Percentiles rank a stretch among this genome's conserved stretches.
These are phyloP conservation scores for Deilephila elpenor DNA, from an alignment of 2,888 invertebrate species.

Conservation along the genomic window DNA sequence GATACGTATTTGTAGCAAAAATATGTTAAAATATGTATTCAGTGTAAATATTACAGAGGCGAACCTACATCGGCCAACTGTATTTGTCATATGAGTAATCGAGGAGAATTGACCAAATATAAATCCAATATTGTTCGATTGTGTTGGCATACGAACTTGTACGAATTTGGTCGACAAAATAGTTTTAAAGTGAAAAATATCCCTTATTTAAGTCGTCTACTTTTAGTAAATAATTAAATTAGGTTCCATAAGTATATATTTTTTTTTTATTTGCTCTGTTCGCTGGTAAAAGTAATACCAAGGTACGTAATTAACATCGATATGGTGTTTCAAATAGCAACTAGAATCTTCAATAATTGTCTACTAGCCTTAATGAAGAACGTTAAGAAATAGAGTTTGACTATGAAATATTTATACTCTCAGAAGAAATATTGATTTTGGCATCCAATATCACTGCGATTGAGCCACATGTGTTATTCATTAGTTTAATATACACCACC, in stretches of 20 bases:
- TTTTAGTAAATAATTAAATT: not conserved
- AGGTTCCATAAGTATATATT: not conserved
- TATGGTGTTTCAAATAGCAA: slow-evolving; percentile 4
- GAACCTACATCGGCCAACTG: not conserved
- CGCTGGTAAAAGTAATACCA: not conserved
- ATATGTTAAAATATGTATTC: slow-evolving; percentile 6
- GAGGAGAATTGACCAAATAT: not conserved
- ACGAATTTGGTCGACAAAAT: not conserved
- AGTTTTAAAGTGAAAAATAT: not conserved
- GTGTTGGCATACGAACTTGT: not conserved
- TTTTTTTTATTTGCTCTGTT: slow-evolving; percentile 13
- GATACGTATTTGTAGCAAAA: not conserved
- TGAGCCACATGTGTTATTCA: slow-evolving; percentile 52
- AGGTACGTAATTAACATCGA: not conserved
- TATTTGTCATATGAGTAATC: slow-evolving; percentile 10
- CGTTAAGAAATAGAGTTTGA: slow-evolving; percentile 28
- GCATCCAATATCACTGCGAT: slow-evolving; percentile 71
- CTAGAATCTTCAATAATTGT: not conserved
- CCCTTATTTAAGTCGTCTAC: too few relatives aligned
- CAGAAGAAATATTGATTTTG: slow-evolving; percentile 57
- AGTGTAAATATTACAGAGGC: slow-evolving; percentile 11
- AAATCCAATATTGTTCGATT: not conserved
- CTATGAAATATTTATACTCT: slow-evolving; percentile 41
- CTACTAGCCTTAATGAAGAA: not conserved
- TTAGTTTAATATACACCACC: slow-evolving; percentile 30